A percentile compares a stretch with the other conserved stretches of the same genome.
Evolutionary conservation across 1,140 invertebrate genomes (phyloP).

Genomic region (Panonychus citri): DNA sequence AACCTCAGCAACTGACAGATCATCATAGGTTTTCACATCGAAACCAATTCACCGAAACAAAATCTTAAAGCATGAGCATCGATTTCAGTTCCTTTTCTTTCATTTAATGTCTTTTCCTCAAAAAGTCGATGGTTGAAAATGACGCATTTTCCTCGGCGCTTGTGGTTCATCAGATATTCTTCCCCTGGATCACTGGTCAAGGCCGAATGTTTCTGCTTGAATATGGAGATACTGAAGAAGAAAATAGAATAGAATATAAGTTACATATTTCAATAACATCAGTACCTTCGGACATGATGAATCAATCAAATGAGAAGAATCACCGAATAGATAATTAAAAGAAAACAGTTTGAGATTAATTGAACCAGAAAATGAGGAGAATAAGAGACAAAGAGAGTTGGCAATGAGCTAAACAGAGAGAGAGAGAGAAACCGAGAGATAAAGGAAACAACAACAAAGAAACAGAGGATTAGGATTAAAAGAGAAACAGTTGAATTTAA

Average conservation of each 20-base stretch:
- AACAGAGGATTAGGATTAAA: background rate
- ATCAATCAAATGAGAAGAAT: no score
- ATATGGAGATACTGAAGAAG: no score
- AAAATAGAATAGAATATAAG: no score
- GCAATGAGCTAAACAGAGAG: background rate
- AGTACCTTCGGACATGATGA: no score
- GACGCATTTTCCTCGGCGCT: slow-evolving; percentile 48
- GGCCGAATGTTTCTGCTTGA: background rate
- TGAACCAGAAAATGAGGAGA: background rate
- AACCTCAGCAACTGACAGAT: background rate
- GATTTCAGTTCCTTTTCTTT: slow-evolving; percentile 2
- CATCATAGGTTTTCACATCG: background rate
- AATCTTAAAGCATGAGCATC: background rate
- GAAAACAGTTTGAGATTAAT: background rate
- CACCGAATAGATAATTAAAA: no score
- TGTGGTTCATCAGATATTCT: slow-evolving; percentile 62
- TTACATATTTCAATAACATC: no score
- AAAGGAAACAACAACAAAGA: background rate
- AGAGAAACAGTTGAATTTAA: background rate
- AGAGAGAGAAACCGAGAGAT: background rate
- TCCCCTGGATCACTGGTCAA: background rate
- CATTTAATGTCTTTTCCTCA: background rate
- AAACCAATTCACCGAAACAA: background rate
- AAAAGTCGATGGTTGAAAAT: slow-evolving; percentile 71
- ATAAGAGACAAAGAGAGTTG: background rate